Evolutionary conservation across 2,113 vertebrate genomes (phyloP).

Genomic region (Phylloscopus trochiloides): DNA sequence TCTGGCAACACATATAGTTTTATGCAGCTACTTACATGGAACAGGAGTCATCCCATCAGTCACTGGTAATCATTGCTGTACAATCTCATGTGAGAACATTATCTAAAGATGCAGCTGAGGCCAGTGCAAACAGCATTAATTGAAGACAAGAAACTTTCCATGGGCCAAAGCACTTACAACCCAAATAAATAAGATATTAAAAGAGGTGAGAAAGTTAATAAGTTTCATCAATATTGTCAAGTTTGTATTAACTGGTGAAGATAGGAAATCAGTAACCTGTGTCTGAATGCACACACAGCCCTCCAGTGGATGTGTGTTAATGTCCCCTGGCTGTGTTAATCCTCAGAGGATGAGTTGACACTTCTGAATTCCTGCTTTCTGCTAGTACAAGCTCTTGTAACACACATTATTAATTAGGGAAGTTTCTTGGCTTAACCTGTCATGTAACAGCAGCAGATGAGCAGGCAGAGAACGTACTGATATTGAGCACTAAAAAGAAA

Average conservation of each 20-base stretch:
- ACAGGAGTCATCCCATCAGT: background rate
- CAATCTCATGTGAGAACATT: background rate
- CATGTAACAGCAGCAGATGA: background rate
- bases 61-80: background rate
- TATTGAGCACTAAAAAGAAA: background rate
- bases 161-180: background rate
- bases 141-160: background rate
- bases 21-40: background rate
- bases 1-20: background rate
- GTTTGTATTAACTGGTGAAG: background rate
- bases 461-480: background rate
- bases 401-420: background rate
- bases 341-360: background rate
- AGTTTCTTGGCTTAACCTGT: background rate
- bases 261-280: background rate
- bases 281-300: background rate
- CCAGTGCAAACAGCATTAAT: background rate
- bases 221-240: background rate
- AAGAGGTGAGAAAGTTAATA: background rate
- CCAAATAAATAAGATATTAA: background rate
- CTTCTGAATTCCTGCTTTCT: background rate
- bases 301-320: background rate
- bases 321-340: fast-evolving
- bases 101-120: background rate
- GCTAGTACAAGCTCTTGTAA: background rate